phyloP scores from a whole-genome alignment of 2,797 vertebrate genomes.

The Echiichthys vipera region DNA sequence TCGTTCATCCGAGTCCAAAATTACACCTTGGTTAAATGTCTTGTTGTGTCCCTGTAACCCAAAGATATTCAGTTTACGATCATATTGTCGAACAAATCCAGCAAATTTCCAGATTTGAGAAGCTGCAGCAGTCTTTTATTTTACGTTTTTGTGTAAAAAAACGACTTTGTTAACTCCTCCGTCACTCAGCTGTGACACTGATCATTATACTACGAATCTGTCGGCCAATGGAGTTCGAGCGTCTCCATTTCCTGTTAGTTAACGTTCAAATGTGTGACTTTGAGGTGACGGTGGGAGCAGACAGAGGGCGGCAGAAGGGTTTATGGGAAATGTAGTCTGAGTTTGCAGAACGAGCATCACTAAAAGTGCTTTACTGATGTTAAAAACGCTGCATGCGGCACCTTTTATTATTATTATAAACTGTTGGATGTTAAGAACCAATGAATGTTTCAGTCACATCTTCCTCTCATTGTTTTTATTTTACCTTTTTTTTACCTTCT shows the following conservation, averaged over 20 bases:
- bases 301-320: not conserved
- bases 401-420: slow-evolving; percentile 32
- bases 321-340: slow-evolving; percentile 16
- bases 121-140: too few species aligned
- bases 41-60: not conserved
- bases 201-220: accelerated
- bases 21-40: too few species aligned
- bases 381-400: slow-evolving; percentile 54
- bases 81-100: not conserved
- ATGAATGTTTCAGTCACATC: slow-evolving; percentile 56
- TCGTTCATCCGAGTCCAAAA: too few species aligned
- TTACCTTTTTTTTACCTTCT: not conserved
- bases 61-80: not conserved
- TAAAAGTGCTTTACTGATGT: not conserved
- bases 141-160: too few species aligned
- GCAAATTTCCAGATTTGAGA: not conserved
- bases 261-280: not conserved
- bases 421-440: slow-evolving; percentile 48
- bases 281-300: too few species aligned
- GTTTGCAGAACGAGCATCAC: not conserved
- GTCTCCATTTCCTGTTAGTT: not conserved
- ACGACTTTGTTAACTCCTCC: too few species aligned
- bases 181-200: too few species aligned
- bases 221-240: accelerated
- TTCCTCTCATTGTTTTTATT: slow-evolving; percentile 20